Evolutionary conservation across 2,888 invertebrate genomes (phyloP).

Genomic region (Idaea aversata): DNA sequence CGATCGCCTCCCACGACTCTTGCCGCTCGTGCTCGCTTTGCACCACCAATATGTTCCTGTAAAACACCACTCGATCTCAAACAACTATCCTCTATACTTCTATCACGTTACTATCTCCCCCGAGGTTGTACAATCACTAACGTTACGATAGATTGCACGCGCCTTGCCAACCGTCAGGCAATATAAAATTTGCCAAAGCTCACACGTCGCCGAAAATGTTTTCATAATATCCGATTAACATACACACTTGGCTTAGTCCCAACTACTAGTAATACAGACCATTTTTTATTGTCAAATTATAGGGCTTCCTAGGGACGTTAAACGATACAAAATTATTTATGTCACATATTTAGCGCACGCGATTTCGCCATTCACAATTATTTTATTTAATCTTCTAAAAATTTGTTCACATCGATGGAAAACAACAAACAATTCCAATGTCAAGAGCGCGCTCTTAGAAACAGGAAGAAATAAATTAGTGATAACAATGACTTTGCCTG

Average conservation of each 20-base stretch:
- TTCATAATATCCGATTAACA: slow-evolving; percentile 64
- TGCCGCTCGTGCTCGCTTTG: slow-evolving; percentile 95
- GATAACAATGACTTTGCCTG: slow-evolving; percentile 59
- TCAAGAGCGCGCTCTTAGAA: slow-evolving; percentile 61
- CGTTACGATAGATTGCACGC: slow-evolving; percentile 45
- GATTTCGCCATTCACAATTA: background rate
- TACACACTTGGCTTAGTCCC: slow-evolving; percentile 62
- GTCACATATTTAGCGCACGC: background rate
- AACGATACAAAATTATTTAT: background rate
- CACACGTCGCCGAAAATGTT: slow-evolving; percentile 55
- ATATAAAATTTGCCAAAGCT: slow-evolving; percentile 63
- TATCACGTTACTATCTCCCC: slow-evolving; percentile 45
- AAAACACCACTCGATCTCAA: slow-evolving; percentile 34
- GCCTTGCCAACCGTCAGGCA: slow-evolving; percentile 47
- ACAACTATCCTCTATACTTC: slow-evolving; percentile 12
- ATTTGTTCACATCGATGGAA: slow-evolving; percentile 19
- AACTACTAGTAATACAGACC: slow-evolving; percentile 48
- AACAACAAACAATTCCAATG: slow-evolving; percentile 55
- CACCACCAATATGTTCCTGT: slow-evolving; percentile 93
- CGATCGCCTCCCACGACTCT: slow-evolving; percentile 96
- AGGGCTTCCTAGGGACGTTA: slow-evolving; percentile 15
- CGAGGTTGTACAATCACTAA: slow-evolving; percentile 38
- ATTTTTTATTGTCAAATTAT: slow-evolving; percentile 51
- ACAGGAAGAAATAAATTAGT: slow-evolving; percentile 64
- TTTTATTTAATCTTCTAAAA: background rate